Percentiles rank a stretch among this genome's conserved stretches.
Evolutionary conservation across 1,140 invertebrate genomes (phyloP).

Genomic region (Glossosoma conforme): DNA sequence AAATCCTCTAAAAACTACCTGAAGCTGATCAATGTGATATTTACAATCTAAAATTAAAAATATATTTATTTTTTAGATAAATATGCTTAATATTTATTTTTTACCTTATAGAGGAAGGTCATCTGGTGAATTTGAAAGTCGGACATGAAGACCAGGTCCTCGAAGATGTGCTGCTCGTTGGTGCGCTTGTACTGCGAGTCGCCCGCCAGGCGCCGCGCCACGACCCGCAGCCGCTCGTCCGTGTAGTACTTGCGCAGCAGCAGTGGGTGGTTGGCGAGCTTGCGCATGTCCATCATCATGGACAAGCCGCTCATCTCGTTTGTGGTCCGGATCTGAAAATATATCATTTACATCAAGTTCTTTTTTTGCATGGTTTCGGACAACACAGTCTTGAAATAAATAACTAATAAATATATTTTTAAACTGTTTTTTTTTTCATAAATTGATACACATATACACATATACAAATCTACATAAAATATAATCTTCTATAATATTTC

Average conservation of each 20-base stretch:
- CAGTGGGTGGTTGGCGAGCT: conserved; percentile 85
- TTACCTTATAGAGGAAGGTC: conserved; percentile 60
- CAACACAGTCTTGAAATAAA: neutral
- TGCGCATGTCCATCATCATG: conserved; percentile 85
- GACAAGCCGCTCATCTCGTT: conserved; percentile 61
- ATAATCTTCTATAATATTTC: too few species aligned
- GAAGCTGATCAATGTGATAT: too few species aligned
- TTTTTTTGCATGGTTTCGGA: too few species aligned
- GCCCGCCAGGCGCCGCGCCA: conserved; percentile 68
- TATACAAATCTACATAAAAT: too few species aligned
- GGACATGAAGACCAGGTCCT: conserved; percentile 81
- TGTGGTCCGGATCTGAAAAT: conserved; percentile 44
- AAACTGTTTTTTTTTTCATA: too few species aligned
- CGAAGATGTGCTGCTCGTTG: conserved; percentile 75
- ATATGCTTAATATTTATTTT: too few species aligned
- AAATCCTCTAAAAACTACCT: too few species aligned
- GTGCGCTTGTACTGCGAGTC: conserved; percentile 73
- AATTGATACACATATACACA: too few species aligned
- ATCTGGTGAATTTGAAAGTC: conserved; percentile 89
- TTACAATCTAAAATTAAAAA: too few species aligned
- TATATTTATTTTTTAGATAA: too few species aligned
- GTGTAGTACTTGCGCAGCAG: conserved; percentile 74
- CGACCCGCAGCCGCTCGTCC: conserved; percentile 62
- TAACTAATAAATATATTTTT: neutral
- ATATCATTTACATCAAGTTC: too few species aligned